Percentiles rank a stretch among this genome's conserved stretches.
Conservation (phyloP, 2,797 vertebrate genomes). For the Numenius phaeopus region DNA sequence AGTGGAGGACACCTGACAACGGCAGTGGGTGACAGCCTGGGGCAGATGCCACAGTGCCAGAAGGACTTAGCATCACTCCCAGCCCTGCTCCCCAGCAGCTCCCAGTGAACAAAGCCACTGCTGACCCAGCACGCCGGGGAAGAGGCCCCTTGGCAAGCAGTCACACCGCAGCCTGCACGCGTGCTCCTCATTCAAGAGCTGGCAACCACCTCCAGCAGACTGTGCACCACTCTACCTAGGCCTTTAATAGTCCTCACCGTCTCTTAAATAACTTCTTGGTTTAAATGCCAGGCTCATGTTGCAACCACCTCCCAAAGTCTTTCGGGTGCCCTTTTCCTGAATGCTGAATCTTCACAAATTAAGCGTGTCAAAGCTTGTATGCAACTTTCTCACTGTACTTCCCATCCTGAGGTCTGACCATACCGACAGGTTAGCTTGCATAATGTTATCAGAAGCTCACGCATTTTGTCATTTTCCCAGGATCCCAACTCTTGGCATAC, state of each 20-base stretch:
- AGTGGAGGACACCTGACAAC: accelerated
- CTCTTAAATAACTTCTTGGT: neutral
- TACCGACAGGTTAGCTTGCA: neutral
- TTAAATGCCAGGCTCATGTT: neutral
- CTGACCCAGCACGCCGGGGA: neutral
- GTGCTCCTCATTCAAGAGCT: neutral
- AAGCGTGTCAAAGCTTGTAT: neutral
- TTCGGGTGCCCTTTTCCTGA: neutral
- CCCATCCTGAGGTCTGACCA: neutral
- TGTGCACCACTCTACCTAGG: neutral
- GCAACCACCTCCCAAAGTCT: neutral
- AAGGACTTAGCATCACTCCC: neutral
- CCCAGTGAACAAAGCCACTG: accelerated
- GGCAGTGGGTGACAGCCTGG: neutral
- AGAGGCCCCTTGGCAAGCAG: neutral
- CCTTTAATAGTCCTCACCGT: neutral
- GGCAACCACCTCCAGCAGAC: neutral
- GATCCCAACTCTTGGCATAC: neutral
- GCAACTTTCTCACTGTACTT: neutral
- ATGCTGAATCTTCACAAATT: neutral
- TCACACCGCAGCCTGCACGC: accelerated
- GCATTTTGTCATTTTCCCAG: neutral
- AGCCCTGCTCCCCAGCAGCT: neutral
- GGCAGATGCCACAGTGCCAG: neutral
- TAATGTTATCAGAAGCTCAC: neutral